phyloP scores from a whole-genome alignment of 2,797 vertebrate genomes.

The Crax fasciolata region DNA sequence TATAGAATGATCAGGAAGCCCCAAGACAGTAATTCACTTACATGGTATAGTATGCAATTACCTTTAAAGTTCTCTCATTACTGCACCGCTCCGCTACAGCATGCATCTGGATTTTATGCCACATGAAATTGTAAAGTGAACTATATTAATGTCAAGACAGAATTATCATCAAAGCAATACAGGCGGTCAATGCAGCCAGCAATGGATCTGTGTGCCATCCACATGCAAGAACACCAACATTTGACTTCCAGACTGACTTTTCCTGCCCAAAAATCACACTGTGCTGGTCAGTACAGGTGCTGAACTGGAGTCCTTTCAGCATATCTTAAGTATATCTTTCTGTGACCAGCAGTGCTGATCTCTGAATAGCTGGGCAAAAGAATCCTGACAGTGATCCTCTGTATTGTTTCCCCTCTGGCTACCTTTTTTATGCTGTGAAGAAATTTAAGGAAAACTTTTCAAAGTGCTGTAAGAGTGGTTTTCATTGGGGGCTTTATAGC shows the following conservation, averaged over 20 bases:
- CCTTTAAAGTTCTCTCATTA: neutral
- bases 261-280: neutral
- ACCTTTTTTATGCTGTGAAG: neutral
- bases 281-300: neutral
- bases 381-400: neutral
- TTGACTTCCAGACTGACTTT: neutral
- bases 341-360: neutral
- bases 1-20: conserved; percentile 12
- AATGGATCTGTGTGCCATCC: neutral
- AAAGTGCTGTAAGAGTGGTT: neutral
- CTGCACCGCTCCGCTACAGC: neutral
- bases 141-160: neutral
- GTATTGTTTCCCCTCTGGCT: rapidly evolving
- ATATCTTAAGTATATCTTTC: neutral
- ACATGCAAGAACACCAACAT: neutral
- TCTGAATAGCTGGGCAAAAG: neutral
- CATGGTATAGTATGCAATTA: neutral
- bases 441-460: neutral
- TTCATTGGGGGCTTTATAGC: neutral
- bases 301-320: neutral
- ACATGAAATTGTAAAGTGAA: neutral
- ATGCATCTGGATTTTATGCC: neutral
- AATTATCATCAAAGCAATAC: neutral
- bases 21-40: neutral
- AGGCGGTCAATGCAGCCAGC: neutral